Percentiles rank a stretch among this genome's conserved stretches.
These are phyloP conservation scores for Stercorarius parasiticus DNA, from an alignment of 2,113 vertebrate genomes.

Conservation along the genomic window DNA sequence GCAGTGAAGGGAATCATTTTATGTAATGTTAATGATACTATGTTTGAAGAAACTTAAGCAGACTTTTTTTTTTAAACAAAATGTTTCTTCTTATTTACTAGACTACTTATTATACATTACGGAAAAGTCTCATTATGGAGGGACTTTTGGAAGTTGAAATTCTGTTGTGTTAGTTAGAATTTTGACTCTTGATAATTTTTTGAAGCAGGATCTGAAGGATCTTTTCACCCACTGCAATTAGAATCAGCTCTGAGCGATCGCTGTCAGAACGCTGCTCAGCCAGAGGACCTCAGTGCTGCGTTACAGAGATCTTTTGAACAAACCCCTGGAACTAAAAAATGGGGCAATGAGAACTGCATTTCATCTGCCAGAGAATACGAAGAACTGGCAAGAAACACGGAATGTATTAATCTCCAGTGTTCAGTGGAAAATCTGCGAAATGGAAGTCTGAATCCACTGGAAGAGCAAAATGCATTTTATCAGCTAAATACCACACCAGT, in stretches of 20 bases:
- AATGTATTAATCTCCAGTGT: neutral
- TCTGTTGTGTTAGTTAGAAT: neutral
- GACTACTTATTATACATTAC: neutral
- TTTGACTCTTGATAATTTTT: neutral
- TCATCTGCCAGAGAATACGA: neutral
- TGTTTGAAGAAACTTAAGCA: neutral
- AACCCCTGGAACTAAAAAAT: neutral
- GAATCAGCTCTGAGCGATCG: conserved; percentile 72
- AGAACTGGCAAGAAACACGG: conserved; percentile 4
- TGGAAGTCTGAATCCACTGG: neutral
- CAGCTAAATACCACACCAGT: conserved; percentile 44
- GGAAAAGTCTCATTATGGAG: neutral
- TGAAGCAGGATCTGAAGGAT: conserved; percentile 68
- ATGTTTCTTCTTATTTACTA: neutral
- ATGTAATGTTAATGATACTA: neutral
- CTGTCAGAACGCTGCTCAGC: conserved; percentile 41
- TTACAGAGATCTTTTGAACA: conserved; percentile 18
- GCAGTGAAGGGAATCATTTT: neutral
- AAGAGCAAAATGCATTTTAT: conserved; percentile 53
- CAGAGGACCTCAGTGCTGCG: neutral
- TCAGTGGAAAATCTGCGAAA: conserved; percentile 41
- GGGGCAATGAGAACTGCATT: neutral
- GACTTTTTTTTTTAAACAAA: neutral
- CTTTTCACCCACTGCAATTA: conserved; percentile 73
- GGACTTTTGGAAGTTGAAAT: neutral